Conservation (phyloP, 2,797 vertebrate genomes). For the Rhinichthys osculus region DNA sequence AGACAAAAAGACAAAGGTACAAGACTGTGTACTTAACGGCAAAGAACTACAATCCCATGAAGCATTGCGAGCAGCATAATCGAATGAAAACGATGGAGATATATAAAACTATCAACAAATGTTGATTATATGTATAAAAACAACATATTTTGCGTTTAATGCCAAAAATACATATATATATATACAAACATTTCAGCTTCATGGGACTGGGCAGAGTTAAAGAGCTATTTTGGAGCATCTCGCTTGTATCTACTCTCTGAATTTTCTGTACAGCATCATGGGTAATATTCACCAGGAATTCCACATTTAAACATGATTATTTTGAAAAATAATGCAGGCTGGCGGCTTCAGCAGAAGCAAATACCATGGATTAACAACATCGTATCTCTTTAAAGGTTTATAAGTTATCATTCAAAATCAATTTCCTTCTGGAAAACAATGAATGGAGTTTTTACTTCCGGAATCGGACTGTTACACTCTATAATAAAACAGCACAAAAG, state of each 20-base stretch:
- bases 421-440: too few relatives aligned
- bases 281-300: too few relatives aligned
- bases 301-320: background rate
- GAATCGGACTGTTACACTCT: background rate
- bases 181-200: background rate
- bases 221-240: background rate
- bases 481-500: background rate
- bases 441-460: background rate
- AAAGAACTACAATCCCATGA: background rate
- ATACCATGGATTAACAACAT: background rate
- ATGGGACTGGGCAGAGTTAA: background rate
- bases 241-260: too few relatives aligned
- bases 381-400: background rate
- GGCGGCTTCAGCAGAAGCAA: too few relatives aligned
- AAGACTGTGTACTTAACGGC: too few relatives aligned
- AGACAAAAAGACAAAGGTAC: too few relatives aligned
- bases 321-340: background rate
- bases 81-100: background rate
- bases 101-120: too few relatives aligned
- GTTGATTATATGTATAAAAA: too few relatives aligned
- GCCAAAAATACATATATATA: too few relatives aligned
- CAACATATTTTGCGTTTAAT: too few relatives aligned
- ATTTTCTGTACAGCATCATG: too few relatives aligned
- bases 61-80: background rate
- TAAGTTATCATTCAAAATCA: background rate